phyloP scores from a whole-genome alignment of 2,888 invertebrate genomes.

The Brachyopa scutellaris region DNA sequence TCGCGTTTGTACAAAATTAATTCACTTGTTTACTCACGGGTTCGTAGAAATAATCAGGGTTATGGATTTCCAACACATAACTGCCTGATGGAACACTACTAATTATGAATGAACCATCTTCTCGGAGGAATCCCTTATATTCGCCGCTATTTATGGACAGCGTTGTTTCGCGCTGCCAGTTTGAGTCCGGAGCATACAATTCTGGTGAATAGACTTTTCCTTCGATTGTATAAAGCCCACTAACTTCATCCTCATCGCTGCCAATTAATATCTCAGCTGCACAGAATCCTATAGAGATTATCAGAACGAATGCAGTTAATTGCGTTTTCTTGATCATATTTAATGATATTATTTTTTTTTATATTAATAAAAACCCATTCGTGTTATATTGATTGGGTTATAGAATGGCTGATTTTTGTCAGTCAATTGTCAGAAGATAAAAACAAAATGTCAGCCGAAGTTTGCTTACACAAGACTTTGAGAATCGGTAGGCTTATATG shows the following conservation, averaged over 20 bases:
- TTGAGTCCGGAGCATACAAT: slow-evolving; percentile 83
- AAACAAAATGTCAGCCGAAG: slow-evolving; percentile 27
- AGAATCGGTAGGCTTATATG: background rate
- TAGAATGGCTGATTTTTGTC: slow-evolving; percentile 30
- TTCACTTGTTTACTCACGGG: slow-evolving; percentile 85
- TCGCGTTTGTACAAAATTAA: background rate
- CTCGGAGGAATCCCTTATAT: slow-evolving; percentile 92
- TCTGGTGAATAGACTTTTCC: slow-evolving; percentile 91
- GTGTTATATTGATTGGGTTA: slow-evolving; percentile 28
- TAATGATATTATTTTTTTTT: background rate
- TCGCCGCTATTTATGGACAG: slow-evolving; percentile 95
- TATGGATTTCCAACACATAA: slow-evolving; percentile 95
- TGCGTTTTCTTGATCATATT: slow-evolving; percentile 47
- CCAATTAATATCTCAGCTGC: slow-evolving; percentile 76
- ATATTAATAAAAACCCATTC: slow-evolving; percentile 47
- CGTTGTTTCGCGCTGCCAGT: slow-evolving; percentile 90
- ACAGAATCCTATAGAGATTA: slow-evolving; percentile 48
- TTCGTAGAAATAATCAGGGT: slow-evolving; percentile 96
- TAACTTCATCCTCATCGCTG: slow-evolving; percentile 80
- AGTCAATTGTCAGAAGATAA: slow-evolving; percentile 5
- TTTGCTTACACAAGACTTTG: background rate
- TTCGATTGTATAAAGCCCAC: slow-evolving; percentile 88
- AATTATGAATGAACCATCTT: slow-evolving; percentile 95
- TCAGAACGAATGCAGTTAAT: slow-evolving; percentile 52
- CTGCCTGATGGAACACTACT: slow-evolving; percentile 95